These are phyloP conservation scores for Daphoenositta chrysoptera DNA, from an alignment of 2,113 vertebrate genomes.

Conservation along the genomic window DNA sequence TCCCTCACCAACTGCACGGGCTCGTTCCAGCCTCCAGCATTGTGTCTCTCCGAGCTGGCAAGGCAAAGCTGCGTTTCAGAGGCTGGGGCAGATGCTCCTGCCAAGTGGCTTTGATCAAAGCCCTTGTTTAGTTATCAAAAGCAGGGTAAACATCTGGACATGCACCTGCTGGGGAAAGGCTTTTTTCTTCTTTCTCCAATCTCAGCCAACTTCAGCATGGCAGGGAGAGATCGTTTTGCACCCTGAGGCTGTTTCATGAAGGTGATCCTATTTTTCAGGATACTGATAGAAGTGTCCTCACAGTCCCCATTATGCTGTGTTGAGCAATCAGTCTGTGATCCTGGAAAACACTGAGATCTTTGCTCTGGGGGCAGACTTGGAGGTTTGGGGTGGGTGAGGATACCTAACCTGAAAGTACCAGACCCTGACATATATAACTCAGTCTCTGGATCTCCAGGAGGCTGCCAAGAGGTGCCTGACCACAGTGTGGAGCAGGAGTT, in stretches of 20 bases:
- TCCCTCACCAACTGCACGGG: background rate
- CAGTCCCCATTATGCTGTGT: background rate
- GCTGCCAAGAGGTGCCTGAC: background rate
- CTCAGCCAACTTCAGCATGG: background rate
- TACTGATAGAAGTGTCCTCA: background rate
- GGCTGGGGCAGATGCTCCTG: background rate
- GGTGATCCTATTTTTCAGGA: background rate
- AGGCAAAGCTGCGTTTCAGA: background rate
- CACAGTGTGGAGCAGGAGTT: background rate
- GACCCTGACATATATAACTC: background rate
- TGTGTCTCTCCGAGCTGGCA: background rate
- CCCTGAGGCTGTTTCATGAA: background rate
- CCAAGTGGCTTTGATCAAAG: background rate
- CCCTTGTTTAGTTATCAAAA: background rate
- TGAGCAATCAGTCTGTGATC: background rate
- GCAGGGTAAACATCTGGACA: background rate
- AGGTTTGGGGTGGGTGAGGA: background rate
- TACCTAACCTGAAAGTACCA: background rate
- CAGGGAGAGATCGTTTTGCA: background rate
- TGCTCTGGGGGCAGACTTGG: background rate
- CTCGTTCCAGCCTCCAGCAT: background rate
- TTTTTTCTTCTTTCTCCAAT: background rate
- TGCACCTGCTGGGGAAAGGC: background rate
- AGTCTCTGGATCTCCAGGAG: background rate
- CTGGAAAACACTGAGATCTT: background rate